These are phyloP conservation scores for Drosophila seguyi DNA, from an alignment of 1,140 invertebrate species.

Conservation along the genomic window DNA sequence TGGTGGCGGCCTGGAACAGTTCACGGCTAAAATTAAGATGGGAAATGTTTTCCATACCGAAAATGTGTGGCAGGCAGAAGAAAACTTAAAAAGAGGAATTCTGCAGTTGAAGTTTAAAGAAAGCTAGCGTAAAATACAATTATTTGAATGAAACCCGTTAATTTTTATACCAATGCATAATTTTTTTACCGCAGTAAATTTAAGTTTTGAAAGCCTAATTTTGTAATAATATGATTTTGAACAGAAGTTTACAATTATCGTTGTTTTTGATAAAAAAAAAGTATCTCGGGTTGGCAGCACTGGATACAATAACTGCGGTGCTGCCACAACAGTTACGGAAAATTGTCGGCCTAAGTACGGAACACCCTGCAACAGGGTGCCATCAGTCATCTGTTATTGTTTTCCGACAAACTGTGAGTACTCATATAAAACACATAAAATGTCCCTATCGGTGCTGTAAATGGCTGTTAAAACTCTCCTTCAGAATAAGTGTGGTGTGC, in stretches of 20 bases:
- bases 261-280: not conserved
- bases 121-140: not conserved
- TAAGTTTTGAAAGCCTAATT: too few species aligned
- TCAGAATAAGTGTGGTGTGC: slow-evolving; percentile 1
- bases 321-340: not conserved
- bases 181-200: too few species aligned
- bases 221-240: too few species aligned
- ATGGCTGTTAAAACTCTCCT: not conserved
- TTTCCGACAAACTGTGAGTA: slow-evolving; percentile 31
- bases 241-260: too few species aligned
- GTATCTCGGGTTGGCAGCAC: not conserved
- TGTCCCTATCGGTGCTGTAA: not conserved
- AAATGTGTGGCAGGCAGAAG: slow-evolving; percentile 87
- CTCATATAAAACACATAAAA: slow-evolving; percentile 17
- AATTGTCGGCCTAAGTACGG: not conserved
- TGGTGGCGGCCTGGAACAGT: slow-evolving; percentile 91
- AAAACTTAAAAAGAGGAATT: slow-evolving; percentile 87
- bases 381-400: slow-evolving; percentile 26
- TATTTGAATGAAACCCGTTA: not conserved
- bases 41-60: slow-evolving; percentile 86
- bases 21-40: slow-evolving; percentile 88
- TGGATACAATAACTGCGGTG: not conserved
- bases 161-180: too few species aligned
- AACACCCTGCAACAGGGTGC: slow-evolving; percentile 12
- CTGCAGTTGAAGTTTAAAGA: slow-evolving; percentile 85